Evolutionary conservation across 2,113 vertebrate genomes (phyloP), one percentile per base, ranked within the genome.

Genomic region (Atlantisia rogersi): DNA sequence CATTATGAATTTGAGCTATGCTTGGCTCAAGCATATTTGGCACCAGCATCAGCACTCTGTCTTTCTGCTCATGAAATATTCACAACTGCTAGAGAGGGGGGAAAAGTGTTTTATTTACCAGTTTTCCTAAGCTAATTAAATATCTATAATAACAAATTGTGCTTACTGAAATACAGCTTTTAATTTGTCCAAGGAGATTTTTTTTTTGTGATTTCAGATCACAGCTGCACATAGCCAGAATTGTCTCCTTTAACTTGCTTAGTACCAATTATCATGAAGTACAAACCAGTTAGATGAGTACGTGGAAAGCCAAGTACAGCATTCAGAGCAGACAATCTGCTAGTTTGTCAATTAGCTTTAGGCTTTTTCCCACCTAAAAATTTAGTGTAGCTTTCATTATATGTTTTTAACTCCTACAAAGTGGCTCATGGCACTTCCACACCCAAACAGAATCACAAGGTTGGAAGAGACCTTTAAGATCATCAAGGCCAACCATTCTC

Each of bases 21-120:
- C 50, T 94, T 97, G 83, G 85, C 94, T 95, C 82, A 76, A 92
- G 80, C n/a, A 13, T 14, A n/a, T 55, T 77, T 97, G 95, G 79
- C 82, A 94, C 35, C n/a, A 71, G n/a, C 44, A 77, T 65, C 74
- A 87, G 52, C 24, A 52, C 74, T 76, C 77, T 93, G 55, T 88
- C 73, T 94, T 92, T 40, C 78, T 44, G 46, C 18, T 77, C 74
- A 62, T 82, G 60, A 92, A 95, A 88, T 80, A 94, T 35, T 82
- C 65, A 81, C 50, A 82, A 81, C 25, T 63, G 42, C 50, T 85
- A 67, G 81, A 74, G 42, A 86, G 31, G 29, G 24, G 68, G 55
- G 21, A 20, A 78, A 76, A 68, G 69, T 12, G 82, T 48, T 76
- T 96, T 82, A 91, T 69, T 87, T 92, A 75, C n/a, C 29, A 81